Base-by-base conservation (phyloP, 2,797 vertebrate genomes). In the Megaceryle alcyon region DNA sequence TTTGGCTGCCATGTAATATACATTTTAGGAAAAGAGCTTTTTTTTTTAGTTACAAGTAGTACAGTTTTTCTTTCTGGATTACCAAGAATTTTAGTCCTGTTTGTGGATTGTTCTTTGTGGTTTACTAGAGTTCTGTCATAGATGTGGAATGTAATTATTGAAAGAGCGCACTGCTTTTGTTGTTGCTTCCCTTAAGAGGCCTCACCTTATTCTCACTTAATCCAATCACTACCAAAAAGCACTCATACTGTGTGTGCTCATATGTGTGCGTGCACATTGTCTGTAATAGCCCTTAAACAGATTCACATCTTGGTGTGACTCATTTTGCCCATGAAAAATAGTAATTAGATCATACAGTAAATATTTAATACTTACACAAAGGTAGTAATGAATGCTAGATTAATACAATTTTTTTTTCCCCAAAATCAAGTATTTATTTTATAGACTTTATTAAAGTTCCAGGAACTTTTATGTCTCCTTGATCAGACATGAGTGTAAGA, bases 161-260 rank as follows among this genome's bases (percentile, higher is more conserved):
- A 93, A 68, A 90, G 77, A 82, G 88, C 43, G 88, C 63, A 35
- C 79, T 79, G 88, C 94, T 94, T 93, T 94, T 94, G 82, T 92
- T 95, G 63, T 90, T 92, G 79, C 88, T 79, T 92, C 94, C 95
- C 94, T 94, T 71, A 90, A 79, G 82, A 0, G 82, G 95, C 96
- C 95, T 97, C 95, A 94, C 95, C 88, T 97, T 95, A 76, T 94
- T 94, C 88, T 92, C 86, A 49, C 59, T 91, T 94, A 93, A 96
- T 94, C 88, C 85, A 79, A 4, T 88, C 90, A 56, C 64, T 82
- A 66, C 66, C 54, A 88, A 90, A 91, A 95, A 87, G 82, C 12
- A 35, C 53, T 95, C 76, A 43, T 48, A 77, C 87, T 88, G 86
- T 39, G 85, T 33, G 43, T 73, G 49, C 59, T 61, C 51, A 4